Evolutionary conservation across 2,888 invertebrate species (phyloP).

Genomic region (Pyrgus malvae): DNA sequence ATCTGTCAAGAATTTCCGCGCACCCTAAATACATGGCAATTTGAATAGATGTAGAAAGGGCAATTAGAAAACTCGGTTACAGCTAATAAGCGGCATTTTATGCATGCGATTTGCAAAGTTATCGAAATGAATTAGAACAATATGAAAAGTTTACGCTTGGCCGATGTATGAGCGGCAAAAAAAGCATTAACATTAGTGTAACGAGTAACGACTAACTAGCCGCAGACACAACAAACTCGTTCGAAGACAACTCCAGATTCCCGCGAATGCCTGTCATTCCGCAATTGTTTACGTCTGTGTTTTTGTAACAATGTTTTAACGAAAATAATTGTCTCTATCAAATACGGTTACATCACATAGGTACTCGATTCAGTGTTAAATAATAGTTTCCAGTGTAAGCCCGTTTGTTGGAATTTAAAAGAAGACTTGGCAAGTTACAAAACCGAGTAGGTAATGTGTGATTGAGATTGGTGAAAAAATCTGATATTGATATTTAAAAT

Average conservation of each 20-base stretch:
- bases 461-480: too few relatives aligned
- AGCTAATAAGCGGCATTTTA: slow-evolving; percentile 32
- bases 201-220: slow-evolving; percentile 11
- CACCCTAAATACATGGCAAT: slow-evolving; percentile 21
- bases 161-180: slow-evolving; percentile 32
- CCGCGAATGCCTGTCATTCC: neutral
- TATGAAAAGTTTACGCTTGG: slow-evolving; percentile 50
- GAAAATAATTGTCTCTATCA: neutral
- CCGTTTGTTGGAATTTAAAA: too few relatives aligned
- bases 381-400: neutral
- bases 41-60: slow-evolving; percentile 29
- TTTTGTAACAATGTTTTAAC: neutral
- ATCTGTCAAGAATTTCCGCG: slow-evolving; percentile 12
- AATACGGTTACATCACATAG: neutral
- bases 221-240: neutral
- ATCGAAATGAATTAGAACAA: slow-evolving; percentile 45
- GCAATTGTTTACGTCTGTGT: slow-evolving; percentile 1
- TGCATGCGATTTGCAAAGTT: slow-evolving; percentile 36
- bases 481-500: too few relatives aligned
- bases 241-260: neutral
- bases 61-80: slow-evolving; percentile 31
- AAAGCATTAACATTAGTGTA: slow-evolving; percentile 28
- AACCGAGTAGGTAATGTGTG: too few relatives aligned
- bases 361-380: neutral
- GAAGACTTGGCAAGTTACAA: too few relatives aligned